Conservation (phyloP, 2,113 vertebrate species). For the Poeciliopsis prolifica region DNA sequence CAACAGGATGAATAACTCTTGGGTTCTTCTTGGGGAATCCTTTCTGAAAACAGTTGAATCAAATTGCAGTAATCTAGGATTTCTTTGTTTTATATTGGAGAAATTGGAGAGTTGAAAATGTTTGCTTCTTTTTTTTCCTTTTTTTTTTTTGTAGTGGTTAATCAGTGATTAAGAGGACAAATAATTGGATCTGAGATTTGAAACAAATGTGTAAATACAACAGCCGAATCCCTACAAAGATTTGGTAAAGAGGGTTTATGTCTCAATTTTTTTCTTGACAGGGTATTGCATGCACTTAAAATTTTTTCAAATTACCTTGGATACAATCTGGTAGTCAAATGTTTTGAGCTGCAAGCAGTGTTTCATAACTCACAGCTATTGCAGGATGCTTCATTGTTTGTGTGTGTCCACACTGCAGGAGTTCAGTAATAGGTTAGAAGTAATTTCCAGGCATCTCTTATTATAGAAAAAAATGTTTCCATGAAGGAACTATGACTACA, state of each 20-base stretch:
- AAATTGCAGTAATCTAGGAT: slow-evolving; percentile 55
- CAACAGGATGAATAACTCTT: slow-evolving; percentile 31
- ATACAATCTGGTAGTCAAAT: not conserved
- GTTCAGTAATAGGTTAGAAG: not conserved
- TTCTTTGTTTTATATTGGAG: slow-evolving; percentile 1
- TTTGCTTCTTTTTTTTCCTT: too few relatives aligned
- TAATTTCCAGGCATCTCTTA: not conserved
- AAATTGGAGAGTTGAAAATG: not conserved
- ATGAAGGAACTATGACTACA: not conserved
- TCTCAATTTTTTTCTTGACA: not conserved
- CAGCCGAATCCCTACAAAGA: not conserved
- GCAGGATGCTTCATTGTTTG: not conserved
- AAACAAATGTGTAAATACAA: not conserved
- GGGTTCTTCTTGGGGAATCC: slow-evolving; percentile 55
- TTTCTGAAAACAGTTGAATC: slow-evolving; percentile 55
- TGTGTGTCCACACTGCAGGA: not conserved
- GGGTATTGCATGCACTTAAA: not conserved
- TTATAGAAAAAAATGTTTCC: not conserved
- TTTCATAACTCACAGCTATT: not conserved
- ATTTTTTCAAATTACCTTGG: not conserved
- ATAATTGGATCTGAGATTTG: not conserved
- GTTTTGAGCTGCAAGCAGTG: not conserved
- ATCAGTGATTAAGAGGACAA: not conserved
- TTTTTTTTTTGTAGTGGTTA: not conserved
- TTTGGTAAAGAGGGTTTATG: not conserved